phyloP scores from a whole-genome alignment of 2,888 invertebrate species.

The Epistrophella euchroma region DNA sequence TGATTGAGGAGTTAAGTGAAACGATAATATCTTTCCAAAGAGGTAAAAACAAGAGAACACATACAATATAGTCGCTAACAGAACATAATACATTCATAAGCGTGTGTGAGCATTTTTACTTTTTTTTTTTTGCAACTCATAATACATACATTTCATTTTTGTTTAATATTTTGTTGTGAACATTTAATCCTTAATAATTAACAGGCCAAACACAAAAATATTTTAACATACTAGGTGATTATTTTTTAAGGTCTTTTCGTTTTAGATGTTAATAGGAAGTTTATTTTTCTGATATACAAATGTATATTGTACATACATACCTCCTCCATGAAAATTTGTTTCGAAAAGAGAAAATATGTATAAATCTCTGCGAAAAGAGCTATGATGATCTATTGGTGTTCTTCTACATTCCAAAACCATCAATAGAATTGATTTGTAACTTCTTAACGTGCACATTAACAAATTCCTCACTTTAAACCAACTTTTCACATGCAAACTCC shows the following conservation, averaged over 20 bases:
- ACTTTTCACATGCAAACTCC: no score
- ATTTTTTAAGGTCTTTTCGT: not conserved
- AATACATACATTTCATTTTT: slow-evolving; percentile 29
- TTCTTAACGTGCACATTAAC: no score
- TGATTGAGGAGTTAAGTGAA: slow-evolving; percentile 99
- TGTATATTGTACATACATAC: no score
- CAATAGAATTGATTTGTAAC: no score
- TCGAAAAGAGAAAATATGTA: no score
- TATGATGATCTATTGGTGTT: no score
- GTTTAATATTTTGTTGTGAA: not conserved
- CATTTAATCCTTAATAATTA: slow-evolving; percentile 64
- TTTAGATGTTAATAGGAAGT: not conserved
- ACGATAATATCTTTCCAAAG: slow-evolving; percentile 99
- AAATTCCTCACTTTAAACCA: no score
- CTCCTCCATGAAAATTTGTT: no score
- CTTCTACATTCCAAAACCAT: no score
- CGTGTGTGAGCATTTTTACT: slow-evolving; percentile 63
- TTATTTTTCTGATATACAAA: not conserved
- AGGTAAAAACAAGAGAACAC: slow-evolving; percentile 88
- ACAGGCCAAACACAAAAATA: slow-evolving; percentile 26
- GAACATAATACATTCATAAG: slow-evolving; percentile 59
- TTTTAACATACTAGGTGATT: not conserved
- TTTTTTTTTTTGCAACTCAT: slow-evolving; percentile 69
- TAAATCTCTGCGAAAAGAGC: no score
- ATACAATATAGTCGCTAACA: slow-evolving; percentile 58